Conservation (phyloP, 2,888 invertebrate species). For the Cremastinae sp. region DNA sequence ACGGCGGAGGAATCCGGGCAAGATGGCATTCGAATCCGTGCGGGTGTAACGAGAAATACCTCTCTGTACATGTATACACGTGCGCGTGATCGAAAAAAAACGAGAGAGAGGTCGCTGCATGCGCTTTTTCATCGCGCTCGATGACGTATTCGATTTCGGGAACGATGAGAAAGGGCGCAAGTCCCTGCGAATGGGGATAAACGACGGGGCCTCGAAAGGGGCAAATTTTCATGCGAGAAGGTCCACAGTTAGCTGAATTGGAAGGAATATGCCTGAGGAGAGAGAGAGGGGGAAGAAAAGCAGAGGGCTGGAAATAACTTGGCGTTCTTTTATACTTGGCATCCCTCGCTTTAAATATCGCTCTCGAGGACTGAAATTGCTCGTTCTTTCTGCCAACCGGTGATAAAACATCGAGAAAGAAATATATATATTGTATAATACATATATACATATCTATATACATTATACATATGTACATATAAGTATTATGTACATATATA, state of each 20-base stretch:
- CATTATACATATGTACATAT: no score
- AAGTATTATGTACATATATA: background rate
- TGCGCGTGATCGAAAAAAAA: slow-evolving; percentile 4
- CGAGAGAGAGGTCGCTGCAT: slow-evolving; percentile 1
- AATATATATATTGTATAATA: slow-evolving; percentile 8
- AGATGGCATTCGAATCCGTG: slow-evolving; percentile 11
- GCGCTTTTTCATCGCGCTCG: background rate
- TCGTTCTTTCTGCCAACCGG: slow-evolving; percentile 50
- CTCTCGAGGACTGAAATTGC: slow-evolving; percentile 50
- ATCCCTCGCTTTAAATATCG: slow-evolving; percentile 56
- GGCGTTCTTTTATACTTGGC: slow-evolving; percentile 57
- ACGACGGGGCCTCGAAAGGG: background rate
- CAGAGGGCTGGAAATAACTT: slow-evolving; percentile 48
- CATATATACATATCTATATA: background rate
- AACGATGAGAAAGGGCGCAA: slow-evolving; percentile 16
- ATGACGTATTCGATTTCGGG: slow-evolving; percentile 17
- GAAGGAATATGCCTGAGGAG: slow-evolving; percentile 1
- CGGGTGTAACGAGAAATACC: background rate
- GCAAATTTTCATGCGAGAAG: slow-evolving; percentile 22
- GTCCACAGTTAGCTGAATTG: slow-evolving; percentile 18
- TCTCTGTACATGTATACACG: background rate
- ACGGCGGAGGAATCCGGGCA: slow-evolving; percentile 25
- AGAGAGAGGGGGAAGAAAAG: slow-evolving; percentile 10
- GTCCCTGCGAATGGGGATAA: background rate
- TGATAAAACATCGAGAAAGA: slow-evolving; percentile 52